Conservation (phyloP, 1,140 invertebrate species). For the Bradysia coprophila region DNA sequence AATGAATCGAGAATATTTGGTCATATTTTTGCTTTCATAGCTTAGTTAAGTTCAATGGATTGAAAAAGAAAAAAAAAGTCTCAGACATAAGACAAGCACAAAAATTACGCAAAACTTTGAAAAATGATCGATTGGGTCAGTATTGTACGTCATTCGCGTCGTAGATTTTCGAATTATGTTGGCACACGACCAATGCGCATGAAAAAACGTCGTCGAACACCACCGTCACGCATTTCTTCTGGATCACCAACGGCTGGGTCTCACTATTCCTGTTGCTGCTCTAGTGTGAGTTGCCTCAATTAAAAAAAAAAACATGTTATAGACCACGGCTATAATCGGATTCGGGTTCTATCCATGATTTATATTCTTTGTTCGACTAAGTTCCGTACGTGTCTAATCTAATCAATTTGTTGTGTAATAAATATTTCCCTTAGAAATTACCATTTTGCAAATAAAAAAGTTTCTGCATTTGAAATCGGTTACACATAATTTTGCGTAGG, state of each 20-base stretch:
- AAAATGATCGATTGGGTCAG: constrained; percentile 64
- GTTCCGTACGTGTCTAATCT: too few relatives aligned
- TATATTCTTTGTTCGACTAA: too few relatives aligned
- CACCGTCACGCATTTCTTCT: constrained; percentile 10
- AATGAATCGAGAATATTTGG: too few relatives aligned
- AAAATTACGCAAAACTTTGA: background rate
- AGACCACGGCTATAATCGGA: too few relatives aligned
- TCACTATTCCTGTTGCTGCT: constrained; percentile 17
- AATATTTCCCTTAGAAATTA: background rate
- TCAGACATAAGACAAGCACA: too few relatives aligned
- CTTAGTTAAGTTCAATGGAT: too few relatives aligned
- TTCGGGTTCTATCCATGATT: too few relatives aligned
- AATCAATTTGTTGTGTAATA: background rate
- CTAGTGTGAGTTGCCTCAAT: constrained; percentile 12
- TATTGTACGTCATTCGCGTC: constrained; percentile 47
- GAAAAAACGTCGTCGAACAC: constrained; percentile 33
- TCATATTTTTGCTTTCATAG: too few relatives aligned
- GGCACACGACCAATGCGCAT: constrained; percentile 38
- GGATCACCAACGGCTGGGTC: constrained; percentile 1
- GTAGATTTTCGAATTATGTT: constrained; percentile 52
- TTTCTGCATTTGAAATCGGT: background rate
- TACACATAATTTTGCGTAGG: too few relatives aligned
- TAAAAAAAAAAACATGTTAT: background rate
- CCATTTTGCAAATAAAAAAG: background rate
- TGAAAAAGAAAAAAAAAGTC: too few relatives aligned